phyloP scores from a whole-genome alignment of 2,888 invertebrate species.

The Rutpela maculata region DNA sequence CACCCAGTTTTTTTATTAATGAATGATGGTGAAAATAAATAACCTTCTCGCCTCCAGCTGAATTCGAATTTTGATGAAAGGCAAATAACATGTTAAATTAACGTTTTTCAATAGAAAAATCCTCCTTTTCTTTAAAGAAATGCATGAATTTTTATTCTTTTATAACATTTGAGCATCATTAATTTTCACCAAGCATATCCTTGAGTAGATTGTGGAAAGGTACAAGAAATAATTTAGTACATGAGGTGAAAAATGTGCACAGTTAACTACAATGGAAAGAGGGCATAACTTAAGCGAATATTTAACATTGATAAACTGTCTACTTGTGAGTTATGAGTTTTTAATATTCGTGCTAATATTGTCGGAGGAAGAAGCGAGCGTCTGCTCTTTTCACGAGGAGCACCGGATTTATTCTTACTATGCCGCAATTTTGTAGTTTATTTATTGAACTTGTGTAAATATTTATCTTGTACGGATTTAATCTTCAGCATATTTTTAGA shows the following conservation, averaged over 20 bases:
- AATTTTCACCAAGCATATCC: constrained; percentile 49
- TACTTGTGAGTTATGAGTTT: constrained; percentile 67
- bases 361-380: constrained; percentile 40
- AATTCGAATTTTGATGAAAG: neutral
- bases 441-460: constrained; percentile 11
- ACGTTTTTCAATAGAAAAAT: neutral
- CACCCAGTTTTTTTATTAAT: neutral
- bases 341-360: constrained; percentile 68
- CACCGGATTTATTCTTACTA: constrained; percentile 33
- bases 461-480: constrained; percentile 1
- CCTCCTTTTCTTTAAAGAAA: neutral
- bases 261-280: constrained; percentile 59
- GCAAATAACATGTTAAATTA: neutral
- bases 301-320: constrained; percentile 67
- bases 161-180: constrained; percentile 53
- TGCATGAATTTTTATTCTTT: constrained; percentile 3
- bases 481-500: neutral
- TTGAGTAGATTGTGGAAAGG: constrained; percentile 48
- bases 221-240: constrained; percentile 57
- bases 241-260: constrained; percentile 59
- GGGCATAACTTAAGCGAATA: constrained; percentile 57
- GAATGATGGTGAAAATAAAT: neutral
- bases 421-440: constrained; percentile 36
- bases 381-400: constrained; percentile 13
- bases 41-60: neutral